These are phyloP conservation scores for Melanchra persicariae DNA, from an alignment of 2,888 invertebrate genomes.

Conservation along the genomic window DNA sequence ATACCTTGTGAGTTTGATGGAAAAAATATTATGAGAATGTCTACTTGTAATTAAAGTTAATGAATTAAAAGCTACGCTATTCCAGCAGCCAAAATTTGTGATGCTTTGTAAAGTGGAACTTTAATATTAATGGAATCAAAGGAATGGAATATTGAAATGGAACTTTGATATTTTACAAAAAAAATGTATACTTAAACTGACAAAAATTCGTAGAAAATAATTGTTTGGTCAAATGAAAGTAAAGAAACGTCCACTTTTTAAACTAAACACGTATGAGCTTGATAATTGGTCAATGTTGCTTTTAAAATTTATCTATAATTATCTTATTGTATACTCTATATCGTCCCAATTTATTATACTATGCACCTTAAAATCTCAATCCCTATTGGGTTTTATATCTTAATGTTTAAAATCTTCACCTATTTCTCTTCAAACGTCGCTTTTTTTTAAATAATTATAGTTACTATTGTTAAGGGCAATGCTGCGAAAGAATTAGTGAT, in stretches of 20 bases:
- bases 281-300: conserved; percentile 50
- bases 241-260: conserved; percentile 53
- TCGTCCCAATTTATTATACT: conserved; percentile 21
- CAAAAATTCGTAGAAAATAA: neutral
- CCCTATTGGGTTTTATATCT: conserved; percentile 39
- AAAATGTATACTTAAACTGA: neutral
- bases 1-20: neutral
- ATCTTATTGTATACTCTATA: conserved; percentile 22
- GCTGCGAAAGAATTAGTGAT: conserved; percentile 60
- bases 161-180: too few species aligned
- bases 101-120: neutral
- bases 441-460: conserved; percentile 34
- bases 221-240: neutral
- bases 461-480: conserved; percentile 48
- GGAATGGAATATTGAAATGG: neutral
- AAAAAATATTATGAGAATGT: neutral
- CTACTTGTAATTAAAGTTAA: neutral
- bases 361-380: conserved; percentile 18
- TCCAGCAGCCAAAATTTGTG: neutral
- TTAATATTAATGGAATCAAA: too few species aligned
- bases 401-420: conserved; percentile 19
- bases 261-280: conserved; percentile 52
- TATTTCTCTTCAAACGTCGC: conserved; percentile 36
- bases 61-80: neutral
- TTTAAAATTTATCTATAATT: conserved; percentile 23